Percentiles rank a stretch among this genome's conserved stretches.
Evolutionary conservation across 2,797 vertebrate genomes (phyloP).

Genomic region (Sebastes taczanowskii): DNA sequence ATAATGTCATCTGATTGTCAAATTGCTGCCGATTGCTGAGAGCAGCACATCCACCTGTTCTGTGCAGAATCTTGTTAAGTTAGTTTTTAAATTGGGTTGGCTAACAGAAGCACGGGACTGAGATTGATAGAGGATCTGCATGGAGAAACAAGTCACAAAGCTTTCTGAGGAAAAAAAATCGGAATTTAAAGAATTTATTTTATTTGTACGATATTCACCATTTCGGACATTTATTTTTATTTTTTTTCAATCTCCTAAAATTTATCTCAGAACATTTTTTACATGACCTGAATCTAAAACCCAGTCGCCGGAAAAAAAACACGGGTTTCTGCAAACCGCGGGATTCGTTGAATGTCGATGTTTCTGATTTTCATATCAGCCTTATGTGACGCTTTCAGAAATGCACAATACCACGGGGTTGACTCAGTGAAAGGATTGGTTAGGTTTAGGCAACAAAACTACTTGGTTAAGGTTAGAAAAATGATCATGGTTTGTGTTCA

Average conservation of each 20-base stretch:
- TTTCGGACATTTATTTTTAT: neutral
- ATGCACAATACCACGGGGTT: too few species aligned
- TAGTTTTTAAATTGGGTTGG: neutral
- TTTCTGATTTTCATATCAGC: too few species aligned
- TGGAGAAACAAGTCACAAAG: neutral
- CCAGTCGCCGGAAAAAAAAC: too few species aligned
- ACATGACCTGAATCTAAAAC: neutral
- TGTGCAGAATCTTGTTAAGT: neutral
- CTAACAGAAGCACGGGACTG: neutral
- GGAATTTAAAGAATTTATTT: neutral
- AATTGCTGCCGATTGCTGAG: slow-evolving; percentile 4
- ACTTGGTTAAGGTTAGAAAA: too few species aligned
- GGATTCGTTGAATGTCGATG: too few species aligned
- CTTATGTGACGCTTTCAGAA: too few species aligned
- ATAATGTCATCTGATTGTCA: neutral
- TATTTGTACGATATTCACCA: neutral
- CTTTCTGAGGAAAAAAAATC: neutral
- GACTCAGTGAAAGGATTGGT: too few species aligned
- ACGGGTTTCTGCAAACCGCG: too few species aligned
- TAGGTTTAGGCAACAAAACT: too few species aligned
- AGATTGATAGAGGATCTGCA: neutral
- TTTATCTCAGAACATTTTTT: neutral
- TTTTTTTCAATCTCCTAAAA: neutral
- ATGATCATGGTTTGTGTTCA: too few species aligned
- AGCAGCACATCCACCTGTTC: neutral